Base-by-base conservation (phyloP, 2,888 invertebrate genomes). In the Sphaeridia pumilis region DNA sequence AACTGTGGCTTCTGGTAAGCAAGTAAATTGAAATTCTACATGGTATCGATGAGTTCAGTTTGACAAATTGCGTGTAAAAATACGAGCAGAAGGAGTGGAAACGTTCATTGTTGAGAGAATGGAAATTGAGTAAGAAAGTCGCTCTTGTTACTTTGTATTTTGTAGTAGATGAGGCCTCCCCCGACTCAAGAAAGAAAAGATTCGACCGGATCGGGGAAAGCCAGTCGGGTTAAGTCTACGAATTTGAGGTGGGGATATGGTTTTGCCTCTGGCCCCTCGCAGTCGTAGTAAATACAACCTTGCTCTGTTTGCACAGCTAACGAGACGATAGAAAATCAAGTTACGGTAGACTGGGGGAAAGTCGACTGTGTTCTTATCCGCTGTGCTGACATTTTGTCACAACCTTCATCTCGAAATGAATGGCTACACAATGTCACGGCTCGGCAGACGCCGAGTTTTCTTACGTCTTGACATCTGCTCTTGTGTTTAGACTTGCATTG, bases 271-370 rank as follows among this genome's bases (percentile, higher is more conserved):
- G 55, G 57, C 59, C 59, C 55, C 55, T 46, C n/a, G n/a, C n/a
- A n/a, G n/a, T n/a, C n/a, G n/a, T n/a, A 57, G 61, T 59, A 62
- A 60, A 59, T 58, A 62, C 56, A 55, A 55, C 47, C 42, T 58
- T 56, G 52, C 45, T 61, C 58, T 63, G 63, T 65, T 65, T 65
- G 64, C 59, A 63, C 59, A 64, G 61, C 65, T 65, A 65, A 65
- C 65, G 65, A 65, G 64, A 61, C 54, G 63, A 63, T 60, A 58
- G 51, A 61, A 65, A 65, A 65, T 65, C 64, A 61, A 65, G 65
- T 65, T 65, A 65, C 61, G 52, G 54, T 58, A 54, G 48, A 50
- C 52, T 58, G 58, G 56, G 59, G 27, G 54, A 63, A 62, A 64
- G 65, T 64, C 63, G 61, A 64, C 63, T 64, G 58, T 58, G 61